These are phyloP conservation scores for Gobiocypris rarus DNA, from an alignment of 2,113 vertebrate genomes.

Conservation along the genomic window DNA sequence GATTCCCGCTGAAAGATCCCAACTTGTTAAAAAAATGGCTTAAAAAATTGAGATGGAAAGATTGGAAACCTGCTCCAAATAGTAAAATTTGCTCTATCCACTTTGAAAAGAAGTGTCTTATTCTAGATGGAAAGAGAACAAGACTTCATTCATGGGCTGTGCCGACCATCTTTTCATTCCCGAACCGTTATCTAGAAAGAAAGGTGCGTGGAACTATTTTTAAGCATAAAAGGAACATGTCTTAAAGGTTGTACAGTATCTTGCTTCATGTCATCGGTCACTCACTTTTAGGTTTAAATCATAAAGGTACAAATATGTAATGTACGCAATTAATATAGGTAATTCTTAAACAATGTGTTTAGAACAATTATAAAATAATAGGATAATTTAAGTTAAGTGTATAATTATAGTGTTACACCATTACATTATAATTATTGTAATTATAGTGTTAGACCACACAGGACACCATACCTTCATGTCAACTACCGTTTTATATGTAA, in stretches of 20 bases:
- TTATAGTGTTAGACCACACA: not conserved
- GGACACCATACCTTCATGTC: not conserved
- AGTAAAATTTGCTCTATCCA: slow-evolving; percentile 39
- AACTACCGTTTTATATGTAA: not conserved
- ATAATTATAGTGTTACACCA: not conserved
- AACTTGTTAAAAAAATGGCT: slow-evolving; percentile 39
- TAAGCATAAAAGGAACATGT: too few species aligned
- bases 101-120: slow-evolving; percentile 37
- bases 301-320: not conserved
- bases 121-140: slow-evolving; percentile 3
- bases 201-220: not conserved
- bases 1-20: slow-evolving; percentile 31
- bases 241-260: not conserved
- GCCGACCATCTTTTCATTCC: slow-evolving; percentile 37
- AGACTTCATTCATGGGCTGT: slow-evolving; percentile 37
- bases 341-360: too few species aligned
- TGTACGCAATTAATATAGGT: too few species aligned
- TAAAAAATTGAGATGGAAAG: slow-evolving; percentile 41
- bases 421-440: too few species aligned
- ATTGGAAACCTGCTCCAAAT: slow-evolving; percentile 31
- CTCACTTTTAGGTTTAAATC: not conserved
- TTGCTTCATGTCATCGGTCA: not conserved
- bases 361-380: not conserved
- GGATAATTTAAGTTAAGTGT: not conserved
- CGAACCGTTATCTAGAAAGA: not conserved